These are phyloP conservation scores for Phrynosoma blainvillii DNA, from an alignment of 2,113 vertebrate genomes.

Conservation along the genomic window DNA sequence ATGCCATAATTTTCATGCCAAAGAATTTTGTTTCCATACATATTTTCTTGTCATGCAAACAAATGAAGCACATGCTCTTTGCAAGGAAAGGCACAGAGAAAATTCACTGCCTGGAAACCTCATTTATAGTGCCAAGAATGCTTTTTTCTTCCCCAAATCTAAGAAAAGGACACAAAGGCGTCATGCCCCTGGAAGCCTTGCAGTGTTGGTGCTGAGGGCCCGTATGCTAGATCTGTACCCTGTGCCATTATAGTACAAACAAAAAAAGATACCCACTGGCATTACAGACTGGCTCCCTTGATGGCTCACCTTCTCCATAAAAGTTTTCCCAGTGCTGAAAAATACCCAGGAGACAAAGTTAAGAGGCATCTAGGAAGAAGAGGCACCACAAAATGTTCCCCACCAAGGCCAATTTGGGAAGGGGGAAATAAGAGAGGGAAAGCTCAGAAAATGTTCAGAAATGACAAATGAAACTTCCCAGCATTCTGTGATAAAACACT, in stretches of 20 bases:
- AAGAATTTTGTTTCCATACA: conserved; percentile 31
- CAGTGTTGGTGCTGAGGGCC: neutral
- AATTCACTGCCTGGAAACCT: neutral
- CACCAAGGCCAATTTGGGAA: neutral
- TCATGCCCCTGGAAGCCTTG: neutral
- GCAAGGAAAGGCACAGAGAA: neutral
- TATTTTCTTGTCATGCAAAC: conserved; percentile 22
- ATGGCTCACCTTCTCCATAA: neutral
- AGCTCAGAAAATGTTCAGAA: neutral
- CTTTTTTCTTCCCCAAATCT: neutral
- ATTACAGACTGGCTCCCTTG: accelerated
- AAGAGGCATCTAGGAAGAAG: neutral
- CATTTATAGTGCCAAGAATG: neutral
- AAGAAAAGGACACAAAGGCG: conserved; percentile 55
- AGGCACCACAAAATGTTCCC: neutral
- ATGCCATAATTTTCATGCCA: neutral
- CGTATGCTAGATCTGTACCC: neutral
- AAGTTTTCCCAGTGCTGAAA: neutral
- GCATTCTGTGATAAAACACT: neutral
- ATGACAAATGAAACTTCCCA: neutral
- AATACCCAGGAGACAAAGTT: neutral
- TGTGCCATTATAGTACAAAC: neutral
- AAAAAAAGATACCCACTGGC: neutral
- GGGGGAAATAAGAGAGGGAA: neutral
- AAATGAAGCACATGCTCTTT: conserved; percentile 4